Conservation (phyloP, 2,888 invertebrate genomes). For the Fragum whitleyi region DNA sequence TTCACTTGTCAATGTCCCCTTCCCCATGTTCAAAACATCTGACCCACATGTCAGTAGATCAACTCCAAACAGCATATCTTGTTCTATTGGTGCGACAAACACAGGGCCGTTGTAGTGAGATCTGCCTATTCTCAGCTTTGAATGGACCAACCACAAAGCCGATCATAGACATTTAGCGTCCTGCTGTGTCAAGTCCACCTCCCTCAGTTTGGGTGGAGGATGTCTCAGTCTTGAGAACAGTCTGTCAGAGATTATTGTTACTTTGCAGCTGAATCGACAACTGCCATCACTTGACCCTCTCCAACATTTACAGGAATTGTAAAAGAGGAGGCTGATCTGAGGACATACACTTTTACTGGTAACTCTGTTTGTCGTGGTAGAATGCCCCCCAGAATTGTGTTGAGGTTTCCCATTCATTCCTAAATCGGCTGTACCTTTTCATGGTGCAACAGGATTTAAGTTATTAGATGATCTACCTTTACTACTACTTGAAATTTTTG, state of each 20-base stretch:
- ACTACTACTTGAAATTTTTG: neutral
- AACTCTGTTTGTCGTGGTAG: neutral
- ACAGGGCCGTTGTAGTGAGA: neutral
- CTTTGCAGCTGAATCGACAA: conserved; percentile 56
- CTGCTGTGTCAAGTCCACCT: conserved; percentile 45
- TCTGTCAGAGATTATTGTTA: conserved; percentile 54
- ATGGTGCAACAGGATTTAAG: neutral
- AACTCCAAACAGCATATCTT: conserved; percentile 19
- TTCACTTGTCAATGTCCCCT: conserved; percentile 8
- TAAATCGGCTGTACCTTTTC: neutral
- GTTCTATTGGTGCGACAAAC: conserved; percentile 8
- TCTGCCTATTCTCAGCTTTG: conserved; percentile 18
- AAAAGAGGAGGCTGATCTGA: conserved; percentile 24
- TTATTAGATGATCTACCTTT: neutral
- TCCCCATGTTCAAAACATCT: conserved; percentile 19
- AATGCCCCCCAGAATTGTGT: neutral
- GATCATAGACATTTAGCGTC: conserved; percentile 43
- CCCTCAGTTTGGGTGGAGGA: conserved; percentile 35
- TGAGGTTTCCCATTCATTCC: neutral
- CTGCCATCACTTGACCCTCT: conserved; percentile 16
- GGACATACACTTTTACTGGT: conserved; percentile 20
- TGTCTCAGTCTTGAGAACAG: conserved; percentile 33
- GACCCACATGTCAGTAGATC: neutral
- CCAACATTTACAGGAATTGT: conserved; percentile 28
- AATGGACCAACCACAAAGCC: conserved; percentile 31